Conservation (phyloP, 2,113 vertebrate species). For the Okapia johnstoni region DNA sequence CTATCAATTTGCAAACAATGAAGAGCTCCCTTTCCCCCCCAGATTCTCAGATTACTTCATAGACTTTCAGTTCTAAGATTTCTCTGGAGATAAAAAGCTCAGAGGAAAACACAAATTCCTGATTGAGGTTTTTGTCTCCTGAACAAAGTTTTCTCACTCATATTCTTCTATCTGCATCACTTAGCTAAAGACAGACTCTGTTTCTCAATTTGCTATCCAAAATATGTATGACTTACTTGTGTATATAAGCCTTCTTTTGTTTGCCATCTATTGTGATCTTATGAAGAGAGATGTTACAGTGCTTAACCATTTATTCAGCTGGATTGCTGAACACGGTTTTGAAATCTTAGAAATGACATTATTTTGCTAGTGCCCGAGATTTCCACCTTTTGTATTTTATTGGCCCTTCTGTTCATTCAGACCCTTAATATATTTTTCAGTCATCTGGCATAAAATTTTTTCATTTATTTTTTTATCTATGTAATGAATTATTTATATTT, state of each 20-base stretch:
- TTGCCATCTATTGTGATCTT: slow-evolving; percentile 55
- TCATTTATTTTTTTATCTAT: not conserved
- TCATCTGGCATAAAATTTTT: not conserved
- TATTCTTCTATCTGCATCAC: not conserved
- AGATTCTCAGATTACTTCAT: slow-evolving; percentile 22
- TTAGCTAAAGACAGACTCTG: not conserved
- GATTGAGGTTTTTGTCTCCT: not conserved
- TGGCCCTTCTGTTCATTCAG: not conserved
- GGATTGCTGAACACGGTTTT: slow-evolving; percentile 46
- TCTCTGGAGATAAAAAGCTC: slow-evolving; percentile 4
- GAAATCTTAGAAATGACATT: slow-evolving; percentile 52
- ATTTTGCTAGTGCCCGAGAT: slow-evolving; percentile 10
- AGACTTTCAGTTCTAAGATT: slow-evolving; percentile 24
- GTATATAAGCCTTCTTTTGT: slow-evolving; percentile 35
- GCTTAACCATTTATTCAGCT: slow-evolving; percentile 25
- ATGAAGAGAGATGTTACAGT: slow-evolving; percentile 29
- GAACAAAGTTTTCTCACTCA: not conserved
- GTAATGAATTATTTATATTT: slow-evolving; percentile 7
- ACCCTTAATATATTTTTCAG: not conserved
- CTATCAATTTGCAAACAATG: slow-evolving; percentile 19
- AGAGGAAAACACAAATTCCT: slow-evolving; percentile 20
- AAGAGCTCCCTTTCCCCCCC: slow-evolving; percentile 27
- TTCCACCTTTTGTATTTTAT: slow-evolving; percentile 7
- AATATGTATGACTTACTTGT: slow-evolving; percentile 41
- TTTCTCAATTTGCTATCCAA: slow-evolving; percentile 25